These are phyloP conservation scores for Polietes domitor DNA, from an alignment of 2,888 invertebrate genomes.

Conservation along the genomic window DNA sequence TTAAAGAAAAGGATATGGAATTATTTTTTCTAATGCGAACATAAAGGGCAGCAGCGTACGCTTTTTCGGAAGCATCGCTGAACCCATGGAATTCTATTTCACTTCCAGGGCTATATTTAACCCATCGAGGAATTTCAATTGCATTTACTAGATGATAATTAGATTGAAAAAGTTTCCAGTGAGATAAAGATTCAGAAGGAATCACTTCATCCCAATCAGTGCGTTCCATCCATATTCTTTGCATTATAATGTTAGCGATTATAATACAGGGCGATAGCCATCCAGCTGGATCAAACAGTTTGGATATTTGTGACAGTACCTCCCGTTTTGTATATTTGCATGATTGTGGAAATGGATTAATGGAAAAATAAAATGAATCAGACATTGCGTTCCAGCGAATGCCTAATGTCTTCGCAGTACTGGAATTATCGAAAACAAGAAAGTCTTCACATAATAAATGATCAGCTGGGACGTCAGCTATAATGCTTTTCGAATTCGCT, in stretches of 20 bases:
- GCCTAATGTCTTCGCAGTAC: no score
- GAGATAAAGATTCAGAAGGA: background rate
- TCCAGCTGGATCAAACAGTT: constrained; percentile 54
- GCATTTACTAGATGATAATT: no score
- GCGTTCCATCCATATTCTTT: constrained; percentile 56
- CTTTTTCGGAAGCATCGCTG: background rate
- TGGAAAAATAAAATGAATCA: constrained; percentile 30
- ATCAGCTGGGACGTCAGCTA: no score
- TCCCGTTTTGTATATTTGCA: constrained; percentile 45
- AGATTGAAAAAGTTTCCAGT: no score
- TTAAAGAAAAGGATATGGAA: background rate
- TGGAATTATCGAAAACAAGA: no score
- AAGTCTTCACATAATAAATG: no score
- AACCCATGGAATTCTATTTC: no score
- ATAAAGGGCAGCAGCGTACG: constrained; percentile 50
- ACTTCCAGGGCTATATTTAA: no score
- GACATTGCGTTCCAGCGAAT: no score
- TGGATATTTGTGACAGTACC: constrained; percentile 51
- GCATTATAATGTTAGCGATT: constrained; percentile 59
- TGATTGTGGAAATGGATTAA: background rate
- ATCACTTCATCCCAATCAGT: constrained; percentile 49
- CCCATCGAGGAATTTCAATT: constrained; percentile 48
- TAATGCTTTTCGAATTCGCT: no score
- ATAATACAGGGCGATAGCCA: constrained; percentile 55
- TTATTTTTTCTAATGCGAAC: background rate